Percentiles rank a stretch among this genome's conserved stretches.
These are phyloP conservation scores for Hypolimnas misippus DNA, from an alignment of 2,888 invertebrate species.

Conservation along the genomic window DNA sequence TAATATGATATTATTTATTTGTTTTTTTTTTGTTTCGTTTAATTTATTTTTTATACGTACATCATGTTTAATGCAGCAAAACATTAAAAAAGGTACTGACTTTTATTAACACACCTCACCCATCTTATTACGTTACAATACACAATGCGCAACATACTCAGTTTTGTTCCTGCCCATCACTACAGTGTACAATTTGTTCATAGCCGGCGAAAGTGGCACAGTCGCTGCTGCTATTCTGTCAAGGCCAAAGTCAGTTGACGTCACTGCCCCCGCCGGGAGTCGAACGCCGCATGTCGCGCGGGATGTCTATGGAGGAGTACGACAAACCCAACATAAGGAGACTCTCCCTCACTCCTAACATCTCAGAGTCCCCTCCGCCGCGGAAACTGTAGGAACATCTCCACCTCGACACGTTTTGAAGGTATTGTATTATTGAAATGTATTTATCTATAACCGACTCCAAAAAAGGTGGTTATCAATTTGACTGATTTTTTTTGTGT, in stretches of 20 bases:
- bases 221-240: constrained; percentile 93
- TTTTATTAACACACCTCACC: too few species aligned
- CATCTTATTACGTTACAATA: too few species aligned
- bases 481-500: too few species aligned
- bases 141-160: too few species aligned
- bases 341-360: constrained; percentile 85
- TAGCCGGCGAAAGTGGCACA: constrained; percentile 95
- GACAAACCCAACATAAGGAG: constrained; percentile 91
- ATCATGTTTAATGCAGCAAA: too few species aligned
- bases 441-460: neutral
- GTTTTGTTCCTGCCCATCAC: too few species aligned
- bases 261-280: constrained; percentile 92
- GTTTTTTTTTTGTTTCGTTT: too few species aligned
- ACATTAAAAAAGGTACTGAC: too few species aligned
- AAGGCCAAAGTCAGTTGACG: constrained; percentile 92
- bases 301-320: constrained; percentile 93
- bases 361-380: constrained; percentile 66
- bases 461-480: neutral
- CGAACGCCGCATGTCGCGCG: constrained; percentile 87
- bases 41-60: too few species aligned
- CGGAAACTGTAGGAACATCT: constrained; percentile 59
- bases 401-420: neutral
- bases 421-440: neutral
- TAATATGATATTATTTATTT: too few species aligned
- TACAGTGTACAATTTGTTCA: constrained; percentile 44